Conservation (phyloP, 2,113 vertebrate genomes). For the Amazona guildingii region DNA sequence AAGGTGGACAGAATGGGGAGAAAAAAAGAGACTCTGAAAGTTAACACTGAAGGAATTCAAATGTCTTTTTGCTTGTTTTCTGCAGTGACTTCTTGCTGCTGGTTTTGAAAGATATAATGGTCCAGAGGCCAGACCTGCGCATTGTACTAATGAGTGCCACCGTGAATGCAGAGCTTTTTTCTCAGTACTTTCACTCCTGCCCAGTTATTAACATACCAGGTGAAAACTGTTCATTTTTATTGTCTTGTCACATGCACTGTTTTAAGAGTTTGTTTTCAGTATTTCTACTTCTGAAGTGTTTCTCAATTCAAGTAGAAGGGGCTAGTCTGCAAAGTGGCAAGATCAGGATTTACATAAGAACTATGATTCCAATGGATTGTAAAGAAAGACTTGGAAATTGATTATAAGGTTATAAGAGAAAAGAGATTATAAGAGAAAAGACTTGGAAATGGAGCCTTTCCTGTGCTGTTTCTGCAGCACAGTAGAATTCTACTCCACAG, state of each 20-base stretch:
- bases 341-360: neutral
- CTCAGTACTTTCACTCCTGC: slow-evolving; percentile 89
- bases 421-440: neutral
- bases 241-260: neutral
- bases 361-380: neutral
- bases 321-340: neutral
- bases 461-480: neutral
- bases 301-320: neutral
- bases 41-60: neutral
- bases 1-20: neutral
- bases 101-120: slow-evolving; percentile 90
- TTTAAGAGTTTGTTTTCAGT: neutral
- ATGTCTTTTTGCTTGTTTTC: slow-evolving; percentile 33
- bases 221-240: slow-evolving; percentile 40
- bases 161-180: slow-evolving; percentile 92
- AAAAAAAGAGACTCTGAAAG: neutral
- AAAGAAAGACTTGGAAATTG: neutral
- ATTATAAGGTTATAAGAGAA: no score
- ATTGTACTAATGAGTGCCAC: slow-evolving; percentile 97
- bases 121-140: slow-evolving; percentile 86
- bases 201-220: slow-evolving; percentile 92
- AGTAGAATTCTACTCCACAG: neutral
- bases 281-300: neutral
- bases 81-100: slow-evolving; percentile 94
- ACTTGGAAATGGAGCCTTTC: neutral